phyloP scores from a whole-genome alignment of 2,797 vertebrate genomes.

The Cyprinodon diabolis region DNA sequence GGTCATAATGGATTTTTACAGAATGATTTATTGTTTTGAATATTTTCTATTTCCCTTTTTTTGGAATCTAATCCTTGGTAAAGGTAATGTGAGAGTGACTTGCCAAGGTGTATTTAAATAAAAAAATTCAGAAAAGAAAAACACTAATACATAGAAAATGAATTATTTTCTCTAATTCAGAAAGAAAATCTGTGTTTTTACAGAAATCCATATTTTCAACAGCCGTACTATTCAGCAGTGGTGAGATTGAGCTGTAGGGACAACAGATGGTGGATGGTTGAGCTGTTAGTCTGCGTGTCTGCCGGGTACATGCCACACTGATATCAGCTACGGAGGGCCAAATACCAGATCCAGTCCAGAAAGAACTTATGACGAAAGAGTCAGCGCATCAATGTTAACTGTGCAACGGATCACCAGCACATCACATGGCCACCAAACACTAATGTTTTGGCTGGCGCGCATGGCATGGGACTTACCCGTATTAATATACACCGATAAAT shows the following conservation, averaged over 20 bases:
- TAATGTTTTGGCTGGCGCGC: slow-evolving; percentile 44
- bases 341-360: slow-evolving; percentile 47
- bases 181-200: neutral
- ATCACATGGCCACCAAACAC: slow-evolving; percentile 36
- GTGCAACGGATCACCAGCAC: slow-evolving; percentile 49
- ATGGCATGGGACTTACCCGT: slow-evolving; percentile 37
- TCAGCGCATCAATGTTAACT: slow-evolving; percentile 43
- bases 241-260: slow-evolving; percentile 36
- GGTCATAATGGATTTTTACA: no score
- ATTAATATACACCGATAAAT: slow-evolving; percentile 43
- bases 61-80: neutral
- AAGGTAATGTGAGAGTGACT: neutral
- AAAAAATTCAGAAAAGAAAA: neutral
- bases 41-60: no score
- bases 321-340: slow-evolving; percentile 33
- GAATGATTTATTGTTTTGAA: no score
- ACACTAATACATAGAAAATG: neutral
- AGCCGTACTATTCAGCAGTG: slow-evolving; percentile 18
- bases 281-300: slow-evolving; percentile 42
- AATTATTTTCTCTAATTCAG: neutral
- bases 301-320: slow-evolving; percentile 28
- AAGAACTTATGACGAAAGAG: slow-evolving; percentile 44
- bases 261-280: slow-evolving; percentile 59
- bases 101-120: neutral
- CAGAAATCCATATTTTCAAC: neutral